phyloP scores from a whole-genome alignment of 1,140 invertebrate species.

The Pseudomyrmex pallidus region DNA sequence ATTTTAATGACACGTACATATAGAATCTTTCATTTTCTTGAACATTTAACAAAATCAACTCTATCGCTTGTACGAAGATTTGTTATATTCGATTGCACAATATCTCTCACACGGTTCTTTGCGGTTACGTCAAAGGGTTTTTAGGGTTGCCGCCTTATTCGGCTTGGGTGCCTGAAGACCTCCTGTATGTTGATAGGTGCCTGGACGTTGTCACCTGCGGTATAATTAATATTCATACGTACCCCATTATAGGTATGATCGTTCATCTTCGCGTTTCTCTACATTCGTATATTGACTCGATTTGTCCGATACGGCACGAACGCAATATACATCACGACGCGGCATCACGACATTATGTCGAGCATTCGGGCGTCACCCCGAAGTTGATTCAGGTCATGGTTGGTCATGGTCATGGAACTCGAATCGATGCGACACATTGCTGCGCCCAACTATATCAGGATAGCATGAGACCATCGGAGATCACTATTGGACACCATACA shows the following conservation, averaged over 20 bases:
- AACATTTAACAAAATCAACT: neutral
- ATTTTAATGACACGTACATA: neutral
- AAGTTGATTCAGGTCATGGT: conserved; percentile 40
- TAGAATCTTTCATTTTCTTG: neutral
- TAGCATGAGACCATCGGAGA: conserved; percentile 69
- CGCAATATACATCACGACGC: neutral
- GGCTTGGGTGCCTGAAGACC: conserved; percentile 71
- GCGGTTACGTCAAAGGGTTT: conserved; percentile 50
- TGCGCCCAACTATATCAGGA: conserved; percentile 78
- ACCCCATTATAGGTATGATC: conserved; percentile 66
- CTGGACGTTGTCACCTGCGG: conserved; percentile 82
- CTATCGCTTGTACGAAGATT: neutral
- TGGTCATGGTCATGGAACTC: conserved; percentile 53
- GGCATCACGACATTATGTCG: conserved; percentile 2
- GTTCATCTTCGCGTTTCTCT: conserved; percentile 3
- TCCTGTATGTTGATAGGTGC: conserved; percentile 77
- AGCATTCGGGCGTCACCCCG: conserved; percentile 20
- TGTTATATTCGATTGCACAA: neutral
- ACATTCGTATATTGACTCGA: neutral
- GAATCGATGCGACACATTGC: conserved; percentile 71
- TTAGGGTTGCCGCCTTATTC: conserved; percentile 67
- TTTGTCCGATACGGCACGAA: too few relatives aligned
- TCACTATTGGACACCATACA: conserved; percentile 84
- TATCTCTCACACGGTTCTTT: neutral
- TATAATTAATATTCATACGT: conserved; percentile 85